Conservation (phyloP, 2,797 vertebrate species). For the Sus cebifrons region DNA sequence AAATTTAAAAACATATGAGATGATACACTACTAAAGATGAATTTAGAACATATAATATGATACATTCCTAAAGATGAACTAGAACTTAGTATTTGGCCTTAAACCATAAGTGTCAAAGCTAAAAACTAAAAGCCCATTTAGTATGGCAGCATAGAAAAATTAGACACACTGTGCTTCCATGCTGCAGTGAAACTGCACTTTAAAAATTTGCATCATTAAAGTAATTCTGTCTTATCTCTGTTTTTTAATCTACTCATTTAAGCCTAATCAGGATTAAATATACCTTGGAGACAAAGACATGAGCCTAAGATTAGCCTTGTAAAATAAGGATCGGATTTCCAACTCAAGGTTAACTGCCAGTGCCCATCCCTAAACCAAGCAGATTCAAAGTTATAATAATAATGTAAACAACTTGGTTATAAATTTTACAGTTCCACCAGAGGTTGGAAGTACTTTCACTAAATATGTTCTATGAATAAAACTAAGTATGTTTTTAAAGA, state of each 20-base stretch:
- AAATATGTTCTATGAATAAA: constrained; percentile 55
- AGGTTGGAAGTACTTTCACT: constrained; percentile 4
- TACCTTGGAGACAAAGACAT: constrained; percentile 65
- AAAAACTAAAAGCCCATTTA: constrained; percentile 65
- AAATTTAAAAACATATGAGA: constrained; percentile 37
- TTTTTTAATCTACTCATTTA: constrained; percentile 77
- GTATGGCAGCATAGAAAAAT: constrained; percentile 60
- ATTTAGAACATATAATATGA: no score
- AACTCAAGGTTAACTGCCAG: constrained; percentile 68
- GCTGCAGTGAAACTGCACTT: constrained; percentile 54
- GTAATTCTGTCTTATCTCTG: constrained; percentile 54
- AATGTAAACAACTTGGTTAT: constrained; percentile 54
- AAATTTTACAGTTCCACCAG: neutral
- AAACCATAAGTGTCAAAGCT: constrained; percentile 37
- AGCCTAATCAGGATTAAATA: constrained; percentile 78
- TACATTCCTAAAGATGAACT: no score
- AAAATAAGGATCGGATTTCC: constrained; percentile 76
- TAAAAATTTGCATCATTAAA: constrained; percentile 71
- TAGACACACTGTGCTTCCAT: constrained; percentile 38
- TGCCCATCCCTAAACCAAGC: constrained; percentile 56
- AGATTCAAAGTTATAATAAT: constrained; percentile 43
- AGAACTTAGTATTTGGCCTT: constrained; percentile 34
- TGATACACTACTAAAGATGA: constrained; percentile 48
- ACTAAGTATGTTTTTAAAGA: constrained; percentile 57
- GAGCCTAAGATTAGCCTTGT: constrained; percentile 76